A percentile compares a stretch with the other conserved stretches of the same genome.
Evolutionary conservation across 2,797 vertebrate genomes (phyloP).

Genomic region (Tauraco hartlaubi): DNA sequence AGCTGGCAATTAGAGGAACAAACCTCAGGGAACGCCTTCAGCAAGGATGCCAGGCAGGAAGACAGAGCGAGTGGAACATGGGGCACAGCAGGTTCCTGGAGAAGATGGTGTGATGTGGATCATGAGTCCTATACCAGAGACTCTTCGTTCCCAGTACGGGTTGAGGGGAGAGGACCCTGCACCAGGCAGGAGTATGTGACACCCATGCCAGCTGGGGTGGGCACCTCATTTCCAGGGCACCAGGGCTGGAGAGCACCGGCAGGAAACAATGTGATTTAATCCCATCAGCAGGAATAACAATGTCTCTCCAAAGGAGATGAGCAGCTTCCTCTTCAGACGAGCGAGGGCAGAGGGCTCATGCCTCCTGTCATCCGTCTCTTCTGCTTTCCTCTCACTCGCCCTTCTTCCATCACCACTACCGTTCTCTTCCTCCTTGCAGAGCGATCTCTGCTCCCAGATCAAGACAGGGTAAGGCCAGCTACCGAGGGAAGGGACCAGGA

Average conservation of each 20-base stretch:
- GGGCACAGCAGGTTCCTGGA: neutral
- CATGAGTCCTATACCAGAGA: neutral
- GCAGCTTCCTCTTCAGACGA: neutral
- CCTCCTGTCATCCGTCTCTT: neutral
- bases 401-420: accelerated
- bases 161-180: neutral
- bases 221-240: neutral
- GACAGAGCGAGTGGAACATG: neutral
- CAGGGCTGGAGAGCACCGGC: neutral
- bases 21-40: neutral
- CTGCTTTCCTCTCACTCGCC: neutral
- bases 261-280: neutral
- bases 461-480: neutral
- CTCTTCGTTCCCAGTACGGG: neutral
- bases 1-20: neutral
- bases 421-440: neutral
- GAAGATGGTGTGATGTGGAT: neutral
- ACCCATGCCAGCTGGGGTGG: neutral
- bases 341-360: accelerated
- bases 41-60: neutral
- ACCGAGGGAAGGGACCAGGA: neutral
- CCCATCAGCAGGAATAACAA: neutral
- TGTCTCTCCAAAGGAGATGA: neutral
- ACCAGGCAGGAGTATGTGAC: accelerated
- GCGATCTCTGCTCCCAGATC: neutral